Conservation (phyloP, 2,797 vertebrate species). For the Vultur gryphus region DNA sequence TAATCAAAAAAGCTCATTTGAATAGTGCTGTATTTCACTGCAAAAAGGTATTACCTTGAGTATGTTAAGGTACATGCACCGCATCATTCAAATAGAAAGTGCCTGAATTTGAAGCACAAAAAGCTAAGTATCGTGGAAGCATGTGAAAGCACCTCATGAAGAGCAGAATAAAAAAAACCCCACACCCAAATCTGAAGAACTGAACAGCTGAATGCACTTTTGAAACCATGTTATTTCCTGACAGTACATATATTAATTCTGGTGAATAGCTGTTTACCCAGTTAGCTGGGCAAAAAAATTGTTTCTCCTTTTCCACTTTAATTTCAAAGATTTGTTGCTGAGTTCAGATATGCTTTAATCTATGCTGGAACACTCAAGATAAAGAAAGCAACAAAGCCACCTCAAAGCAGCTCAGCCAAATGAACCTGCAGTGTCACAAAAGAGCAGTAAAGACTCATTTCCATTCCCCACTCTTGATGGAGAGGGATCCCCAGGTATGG, state of each 20-base stretch:
- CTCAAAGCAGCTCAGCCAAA: background rate
- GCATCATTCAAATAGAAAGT: background rate
- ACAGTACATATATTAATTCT: background rate
- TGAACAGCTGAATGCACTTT: background rate
- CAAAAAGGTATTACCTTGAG: background rate
- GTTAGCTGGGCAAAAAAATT: background rate
- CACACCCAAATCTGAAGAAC: background rate
- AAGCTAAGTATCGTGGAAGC: too few relatives aligned
- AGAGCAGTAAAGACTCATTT: background rate
- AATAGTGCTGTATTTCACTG: background rate
- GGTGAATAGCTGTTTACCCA: background rate
- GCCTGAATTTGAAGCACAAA: background rate
- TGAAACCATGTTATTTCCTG: background rate
- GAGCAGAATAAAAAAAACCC: background rate
- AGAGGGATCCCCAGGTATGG: background rate
- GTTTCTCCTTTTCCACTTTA: background rate
- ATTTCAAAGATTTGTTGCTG: background rate
- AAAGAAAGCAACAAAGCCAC: background rate
- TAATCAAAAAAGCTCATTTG: background rate
- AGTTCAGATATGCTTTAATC: background rate
- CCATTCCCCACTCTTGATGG: background rate
- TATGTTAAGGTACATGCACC: background rate
- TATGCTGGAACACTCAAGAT: background rate
- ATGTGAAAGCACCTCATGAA: background rate
- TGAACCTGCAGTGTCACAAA: background rate